Base-by-base conservation (phyloP, 2,888 invertebrate species). In the Xanthia icteritia region DNA sequence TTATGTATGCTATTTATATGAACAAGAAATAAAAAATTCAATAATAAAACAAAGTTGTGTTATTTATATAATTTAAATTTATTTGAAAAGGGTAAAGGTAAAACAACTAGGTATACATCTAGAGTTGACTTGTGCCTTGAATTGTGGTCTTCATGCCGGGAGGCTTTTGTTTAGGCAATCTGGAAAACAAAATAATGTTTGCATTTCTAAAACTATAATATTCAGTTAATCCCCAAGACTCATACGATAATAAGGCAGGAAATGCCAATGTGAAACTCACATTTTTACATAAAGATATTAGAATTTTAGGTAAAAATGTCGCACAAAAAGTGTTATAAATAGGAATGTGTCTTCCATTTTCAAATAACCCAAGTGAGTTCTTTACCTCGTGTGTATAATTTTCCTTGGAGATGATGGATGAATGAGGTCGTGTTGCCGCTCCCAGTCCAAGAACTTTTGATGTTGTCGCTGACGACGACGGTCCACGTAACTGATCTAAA, bases 401-500 rank as follows among this genome's bases (percentile, higher is more conserved):
- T 98, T 97, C 84, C 98, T 97, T 42, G 97, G 97, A 83, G 98
- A 98, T 31, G 98, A 97, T 0, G 98, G 98, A 92, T 98, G 98
- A 86, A 98, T 97, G 58, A 98, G 97, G 90, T 98, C 98, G 65
- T 97, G 97, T 74, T 97, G 97, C 78, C 97, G 97, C 90, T 97
- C 97, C 98, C 98, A 98, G 79, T 98, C 97, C 90, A 97, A 96
- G 84, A 97, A 97, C 90, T 98, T 98, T 88, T 98, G 97, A 88
- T 98, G 98, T 86, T 98, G 97, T 20, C 97, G 97, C 86, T 98
- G 97, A 42, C 98, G 97, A 80, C 98, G 97, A 51, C 98, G 97
- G 92, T 99, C 99, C 75, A 99, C 98, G 93, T 98, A 99, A 89
- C 98, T 98, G 79, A 98, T 98, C 96, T 96, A n/a, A 51, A 81